Evolutionary conservation across 2,113 vertebrate species (phyloP).

Genomic region (Zingel zingel): DNA sequence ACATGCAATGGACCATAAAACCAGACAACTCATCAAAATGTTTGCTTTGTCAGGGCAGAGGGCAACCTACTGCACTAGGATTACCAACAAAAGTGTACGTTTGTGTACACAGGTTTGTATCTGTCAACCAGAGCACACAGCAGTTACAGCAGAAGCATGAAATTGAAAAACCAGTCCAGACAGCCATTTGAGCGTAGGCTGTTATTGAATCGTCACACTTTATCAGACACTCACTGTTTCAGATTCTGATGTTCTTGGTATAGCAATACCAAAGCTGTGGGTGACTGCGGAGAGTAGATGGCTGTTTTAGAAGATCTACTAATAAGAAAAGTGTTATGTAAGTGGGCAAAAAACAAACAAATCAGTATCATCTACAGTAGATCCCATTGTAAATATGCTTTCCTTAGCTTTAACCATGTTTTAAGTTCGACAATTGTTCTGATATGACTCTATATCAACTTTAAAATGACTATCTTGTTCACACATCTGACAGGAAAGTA

Average conservation of each 20-base stretch:
- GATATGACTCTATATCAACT: too few species aligned
- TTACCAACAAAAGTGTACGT: neutral
- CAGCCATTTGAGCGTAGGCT: neutral
- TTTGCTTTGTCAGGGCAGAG: neutral
- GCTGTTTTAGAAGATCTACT: neutral
- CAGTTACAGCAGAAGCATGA: constrained; percentile 2
- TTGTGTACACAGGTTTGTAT: neutral
- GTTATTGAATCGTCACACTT: constrained; percentile 6
- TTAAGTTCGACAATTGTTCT: too few species aligned
- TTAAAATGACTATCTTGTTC: too few species aligned
- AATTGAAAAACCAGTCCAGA: constrained; percentile 21
- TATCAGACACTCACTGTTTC: neutral
- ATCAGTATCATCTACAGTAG: too few species aligned
- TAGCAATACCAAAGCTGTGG: neutral
- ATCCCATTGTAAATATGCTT: too few species aligned
- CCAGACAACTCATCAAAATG: neutral
- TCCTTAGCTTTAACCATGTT: too few species aligned
- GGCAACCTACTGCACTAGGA: neutral
- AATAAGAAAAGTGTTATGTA: neutral
- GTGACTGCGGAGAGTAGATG: constrained; percentile 11
- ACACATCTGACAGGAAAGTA: neutral
- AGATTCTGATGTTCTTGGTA: too few species aligned
- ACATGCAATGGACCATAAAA: neutral
- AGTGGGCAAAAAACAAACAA: too few species aligned
- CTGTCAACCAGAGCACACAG: neutral